These are phyloP conservation scores for Trematomus bernacchii DNA, from an alignment of 2,797 vertebrate genomes.

Conservation along the genomic window DNA sequence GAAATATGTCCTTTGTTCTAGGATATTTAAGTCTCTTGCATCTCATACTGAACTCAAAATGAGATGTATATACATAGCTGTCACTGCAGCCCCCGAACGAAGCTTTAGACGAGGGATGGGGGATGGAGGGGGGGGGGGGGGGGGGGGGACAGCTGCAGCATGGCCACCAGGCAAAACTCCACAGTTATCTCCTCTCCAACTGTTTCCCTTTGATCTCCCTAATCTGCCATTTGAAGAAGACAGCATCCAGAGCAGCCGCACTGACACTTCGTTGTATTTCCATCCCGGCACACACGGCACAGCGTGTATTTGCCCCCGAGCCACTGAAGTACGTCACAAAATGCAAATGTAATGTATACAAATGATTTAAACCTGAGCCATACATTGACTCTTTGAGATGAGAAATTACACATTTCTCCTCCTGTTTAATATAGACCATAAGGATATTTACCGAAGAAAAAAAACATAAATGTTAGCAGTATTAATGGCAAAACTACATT, in stretches of 20 bases:
- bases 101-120: constrained; percentile 32
- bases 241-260: constrained; percentile 56
- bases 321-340: constrained; percentile 12
- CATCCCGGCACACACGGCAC: constrained; percentile 6
- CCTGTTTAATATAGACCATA: background rate
- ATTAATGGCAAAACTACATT: background rate
- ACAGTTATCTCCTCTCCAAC: constrained; percentile 70
- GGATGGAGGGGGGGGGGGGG: constrained; percentile 43
- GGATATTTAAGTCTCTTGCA: constrained; percentile 19
- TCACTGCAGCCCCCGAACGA: constrained; percentile 40
- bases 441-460: background rate
- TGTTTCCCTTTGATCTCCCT: constrained; percentile 75
- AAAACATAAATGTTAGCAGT: background rate
- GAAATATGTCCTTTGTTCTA: constrained; percentile 10
- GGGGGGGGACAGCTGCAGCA: constrained; percentile 66
- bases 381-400: background rate
- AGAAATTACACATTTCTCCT: background rate
- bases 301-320: constrained; percentile 18
- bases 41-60: constrained; percentile 24
- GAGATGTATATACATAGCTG: constrained; percentile 35
- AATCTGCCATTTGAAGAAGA: constrained; percentile 78
- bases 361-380: constrained; percentile 2
- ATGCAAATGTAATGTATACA: constrained; percentile 12
- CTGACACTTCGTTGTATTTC: constrained; percentile 35
- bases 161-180: constrained; percentile 71